phyloP scores from a whole-genome alignment of 1,140 invertebrate species.

The Drosophila seguyi region DNA sequence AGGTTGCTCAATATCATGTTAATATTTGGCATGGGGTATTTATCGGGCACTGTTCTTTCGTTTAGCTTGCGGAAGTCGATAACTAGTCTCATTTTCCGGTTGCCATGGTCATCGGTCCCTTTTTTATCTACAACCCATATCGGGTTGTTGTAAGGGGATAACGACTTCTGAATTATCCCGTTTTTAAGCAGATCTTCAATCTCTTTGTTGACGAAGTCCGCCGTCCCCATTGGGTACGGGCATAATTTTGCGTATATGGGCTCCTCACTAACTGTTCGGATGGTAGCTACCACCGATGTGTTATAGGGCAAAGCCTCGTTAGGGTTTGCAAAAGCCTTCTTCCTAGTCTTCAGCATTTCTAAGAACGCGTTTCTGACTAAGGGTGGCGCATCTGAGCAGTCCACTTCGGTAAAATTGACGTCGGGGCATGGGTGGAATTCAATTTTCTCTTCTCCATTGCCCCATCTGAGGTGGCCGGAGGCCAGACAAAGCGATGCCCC shows the following conservation, averaged over 20 bases:
- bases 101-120: background rate
- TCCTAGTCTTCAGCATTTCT: background rate
- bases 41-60: no score
- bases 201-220: background rate
- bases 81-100: background rate
- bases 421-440: background rate
- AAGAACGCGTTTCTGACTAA: background rate
- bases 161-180: no score
- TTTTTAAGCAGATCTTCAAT: background rate
- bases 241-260: background rate
- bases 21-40: no score
- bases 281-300: background rate
- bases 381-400: background rate
- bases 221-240: background rate
- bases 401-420: no score
- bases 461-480: no score
- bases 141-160: no score
- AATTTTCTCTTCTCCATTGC: no score
- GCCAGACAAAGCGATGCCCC: background rate
- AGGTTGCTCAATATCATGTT: no score
- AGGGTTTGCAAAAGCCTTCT: background rate
- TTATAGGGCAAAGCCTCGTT: background rate
- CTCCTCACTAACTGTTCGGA: background rate
- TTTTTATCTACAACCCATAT: background rate
- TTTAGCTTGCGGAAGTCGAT: no score